These are phyloP conservation scores for Malurus melanocephalus DNA, from an alignment of 2,113 vertebrate species.

Conservation along the genomic window DNA sequence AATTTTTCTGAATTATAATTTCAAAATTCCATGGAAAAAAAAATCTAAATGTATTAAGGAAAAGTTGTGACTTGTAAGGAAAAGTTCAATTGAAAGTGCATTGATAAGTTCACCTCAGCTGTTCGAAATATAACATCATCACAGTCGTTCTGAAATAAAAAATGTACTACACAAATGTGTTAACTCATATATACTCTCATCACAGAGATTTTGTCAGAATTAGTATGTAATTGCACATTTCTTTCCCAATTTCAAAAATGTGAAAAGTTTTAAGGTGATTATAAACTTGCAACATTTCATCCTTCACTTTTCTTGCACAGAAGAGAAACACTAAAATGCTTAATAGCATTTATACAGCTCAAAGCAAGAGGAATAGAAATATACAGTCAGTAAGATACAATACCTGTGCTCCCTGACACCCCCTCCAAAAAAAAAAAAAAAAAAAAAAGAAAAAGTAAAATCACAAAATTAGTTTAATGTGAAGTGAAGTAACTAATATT, in stretches of 20 bases:
- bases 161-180: neutral
- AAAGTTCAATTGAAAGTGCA: neutral
- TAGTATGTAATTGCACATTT: neutral
- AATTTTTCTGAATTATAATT: neutral
- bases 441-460: neutral
- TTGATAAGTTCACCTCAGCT: neutral
- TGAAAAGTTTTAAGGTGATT: neutral
- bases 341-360: neutral
- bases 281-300: neutral
- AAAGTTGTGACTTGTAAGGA: neutral
- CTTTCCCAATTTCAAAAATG: neutral
- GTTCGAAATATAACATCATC: neutral
- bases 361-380: neutral
- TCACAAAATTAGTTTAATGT: neutral
- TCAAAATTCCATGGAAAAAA: neutral
- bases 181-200: neutral
- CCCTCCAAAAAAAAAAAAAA: neutral
- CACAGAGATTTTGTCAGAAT: neutral
- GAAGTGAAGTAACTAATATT: neutral
- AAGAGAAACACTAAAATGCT: neutral
- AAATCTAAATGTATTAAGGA: neutral
- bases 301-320: neutral
- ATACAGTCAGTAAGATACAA: neutral
- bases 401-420: neutral
- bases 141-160: neutral